phyloP scores from a whole-genome alignment of 2,888 invertebrate species.

The Coelopa pilipes region DNA sequence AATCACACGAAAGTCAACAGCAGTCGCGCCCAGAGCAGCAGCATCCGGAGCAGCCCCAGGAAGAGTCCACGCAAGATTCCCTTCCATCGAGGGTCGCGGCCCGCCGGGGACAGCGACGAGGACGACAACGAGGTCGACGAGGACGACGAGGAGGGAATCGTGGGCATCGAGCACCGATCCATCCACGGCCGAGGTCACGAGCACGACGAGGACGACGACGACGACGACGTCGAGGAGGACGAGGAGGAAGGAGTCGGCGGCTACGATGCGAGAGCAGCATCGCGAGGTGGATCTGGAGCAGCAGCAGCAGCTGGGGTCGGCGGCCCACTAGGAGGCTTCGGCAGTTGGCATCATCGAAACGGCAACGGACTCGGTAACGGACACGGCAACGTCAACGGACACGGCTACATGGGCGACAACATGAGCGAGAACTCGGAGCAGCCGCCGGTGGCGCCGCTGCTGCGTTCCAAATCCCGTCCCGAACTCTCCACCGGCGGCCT shows the following conservation, averaged over 20 bases:
- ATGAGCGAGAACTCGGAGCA: slow-evolving; percentile 72
- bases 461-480: slow-evolving; percentile 66
- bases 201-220: slow-evolving; percentile 43
- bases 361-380: slow-evolving; percentile 21
- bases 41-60: slow-evolving; percentile 35
- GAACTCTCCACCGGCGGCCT: slow-evolving; percentile 58
- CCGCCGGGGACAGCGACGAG: slow-evolving; percentile 40
- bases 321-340: slow-evolving; percentile 29
- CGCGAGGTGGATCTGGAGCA: slow-evolving; percentile 39
- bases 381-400: slow-evolving; percentile 40
- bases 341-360: slow-evolving; percentile 39
- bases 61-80: slow-evolving; percentile 22
- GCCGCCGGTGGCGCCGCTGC: slow-evolving; percentile 63
- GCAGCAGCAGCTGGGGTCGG: slow-evolving; percentile 36
- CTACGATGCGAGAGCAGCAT: slow-evolving; percentile 35
- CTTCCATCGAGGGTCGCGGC: background rate
- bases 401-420: slow-evolving; percentile 65
- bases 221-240: slow-evolving; percentile 56
- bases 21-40: slow-evolving; percentile 27
- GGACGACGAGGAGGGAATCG: slow-evolving; percentile 45
- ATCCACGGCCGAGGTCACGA: slow-evolving; percentile 40
- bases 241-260: slow-evolving; percentile 48
- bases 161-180: slow-evolving; percentile 24
- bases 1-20: background rate
- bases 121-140: slow-evolving; percentile 42